Percentiles rank a stretch among this genome's conserved stretches.
Conservation (phyloP, 37 sponge, comb jelly and placozoan species). For the Mnemiopsis leidyi region DNA sequence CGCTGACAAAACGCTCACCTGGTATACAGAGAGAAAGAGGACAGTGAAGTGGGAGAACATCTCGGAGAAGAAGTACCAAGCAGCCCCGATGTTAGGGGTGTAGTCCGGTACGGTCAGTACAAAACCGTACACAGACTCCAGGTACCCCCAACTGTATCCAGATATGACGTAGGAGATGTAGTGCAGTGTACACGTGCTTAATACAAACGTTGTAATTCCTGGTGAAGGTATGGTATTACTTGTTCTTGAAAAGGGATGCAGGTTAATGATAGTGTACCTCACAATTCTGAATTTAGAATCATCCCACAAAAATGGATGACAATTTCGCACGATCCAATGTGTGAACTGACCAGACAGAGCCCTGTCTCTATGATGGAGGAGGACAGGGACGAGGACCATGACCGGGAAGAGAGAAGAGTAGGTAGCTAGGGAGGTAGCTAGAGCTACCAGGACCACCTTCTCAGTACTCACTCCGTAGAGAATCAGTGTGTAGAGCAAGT, state of each 20-base stretch:
- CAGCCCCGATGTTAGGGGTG: constrained; percentile 92
- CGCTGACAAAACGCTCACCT: too few species aligned
- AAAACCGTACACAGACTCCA: constrained; percentile 52
- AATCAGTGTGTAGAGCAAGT: constrained; percentile 4
- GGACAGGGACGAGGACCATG: constrained; percentile 80
- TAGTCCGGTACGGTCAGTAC: constrained; percentile 78
- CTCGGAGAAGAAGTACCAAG: constrained; percentile 98
- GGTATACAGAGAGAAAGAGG: constrained; percentile 95
- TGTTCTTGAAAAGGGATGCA: not conserved
- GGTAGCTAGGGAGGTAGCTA: constrained; percentile 73
- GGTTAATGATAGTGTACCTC: too few species aligned
- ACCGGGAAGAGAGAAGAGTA: constrained; percentile 89
- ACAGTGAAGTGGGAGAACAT: constrained; percentile 92
- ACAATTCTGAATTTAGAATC: too few species aligned
- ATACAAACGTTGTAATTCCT: not conserved
- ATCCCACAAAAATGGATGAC: too few species aligned
- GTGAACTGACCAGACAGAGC: constrained; percentile 46
- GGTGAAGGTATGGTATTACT: not conserved
- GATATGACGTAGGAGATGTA: not conserved
- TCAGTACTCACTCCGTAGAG: constrained; percentile 54
- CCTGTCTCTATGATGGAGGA: constrained; percentile 1
- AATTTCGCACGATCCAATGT: too few species aligned
- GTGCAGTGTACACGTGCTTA: not conserved
- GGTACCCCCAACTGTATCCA: constrained; percentile 8
- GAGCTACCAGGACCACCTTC: constrained; percentile 68